Conservation (phyloP, 2,797 vertebrate species). For the Dipus sagitta region DNA sequence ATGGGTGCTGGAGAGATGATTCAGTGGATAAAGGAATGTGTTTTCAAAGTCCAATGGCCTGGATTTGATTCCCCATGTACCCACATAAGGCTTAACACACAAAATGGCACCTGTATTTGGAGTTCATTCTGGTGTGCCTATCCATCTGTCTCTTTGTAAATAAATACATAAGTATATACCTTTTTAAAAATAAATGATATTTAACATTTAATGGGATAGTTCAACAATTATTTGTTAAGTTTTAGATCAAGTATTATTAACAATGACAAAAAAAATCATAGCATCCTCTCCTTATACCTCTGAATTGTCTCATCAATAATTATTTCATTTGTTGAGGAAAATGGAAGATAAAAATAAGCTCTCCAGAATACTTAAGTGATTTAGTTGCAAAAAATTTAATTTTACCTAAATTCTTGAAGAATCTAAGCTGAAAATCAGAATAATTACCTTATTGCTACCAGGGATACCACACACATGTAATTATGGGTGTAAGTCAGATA, state of each 20-base stretch:
- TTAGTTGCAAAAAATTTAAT: conserved; percentile 8
- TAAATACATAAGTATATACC: no score
- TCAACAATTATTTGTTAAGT: not conserved
- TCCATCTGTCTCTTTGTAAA: no score
- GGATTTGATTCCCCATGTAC: no score
- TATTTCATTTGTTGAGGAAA: no score
- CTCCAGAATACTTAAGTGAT: not conserved
- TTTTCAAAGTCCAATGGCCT: no score
- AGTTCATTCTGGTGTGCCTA: no score
- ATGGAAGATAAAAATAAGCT: not conserved
- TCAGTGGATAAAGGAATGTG: no score
- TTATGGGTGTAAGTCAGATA: not conserved
- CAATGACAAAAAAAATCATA: not conserved
- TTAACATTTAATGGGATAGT: not conserved
- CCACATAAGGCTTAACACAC: no score
- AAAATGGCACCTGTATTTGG: no score
- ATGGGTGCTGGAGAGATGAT: no score
- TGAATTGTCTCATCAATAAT: not conserved
- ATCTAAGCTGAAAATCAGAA: not conserved
- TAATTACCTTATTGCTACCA: not conserved
- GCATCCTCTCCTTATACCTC: not conserved
- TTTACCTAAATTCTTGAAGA: not conserved
- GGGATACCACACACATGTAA: not conserved
- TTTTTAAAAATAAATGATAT: not conserved
- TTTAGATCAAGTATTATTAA: not conserved